These are phyloP conservation scores for Chromoteleia sp. DNA, from an alignment of 2,888 invertebrate genomes.

Conservation along the genomic window DNA sequence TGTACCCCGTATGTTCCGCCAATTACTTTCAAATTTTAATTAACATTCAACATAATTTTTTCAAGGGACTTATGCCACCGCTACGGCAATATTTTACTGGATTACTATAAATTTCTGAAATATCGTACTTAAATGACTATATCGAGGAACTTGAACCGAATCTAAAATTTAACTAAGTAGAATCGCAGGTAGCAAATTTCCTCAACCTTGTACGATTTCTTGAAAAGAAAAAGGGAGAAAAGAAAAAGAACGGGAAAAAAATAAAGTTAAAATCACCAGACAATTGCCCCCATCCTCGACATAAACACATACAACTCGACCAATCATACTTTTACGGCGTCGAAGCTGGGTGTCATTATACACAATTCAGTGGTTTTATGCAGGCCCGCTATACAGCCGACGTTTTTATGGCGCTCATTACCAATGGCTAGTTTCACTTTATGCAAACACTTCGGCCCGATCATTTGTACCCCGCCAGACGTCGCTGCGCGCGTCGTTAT, in stretches of 20 bases:
- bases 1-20: no score
- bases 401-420: conserved; percentile 64
- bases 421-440: conserved; percentile 64
- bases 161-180: not conserved
- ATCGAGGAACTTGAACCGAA: conserved; percentile 18
- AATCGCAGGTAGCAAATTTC: not conserved
- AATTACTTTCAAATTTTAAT: no score
- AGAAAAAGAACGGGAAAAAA: not conserved
- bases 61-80: no score
- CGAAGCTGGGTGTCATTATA: conserved; percentile 63
- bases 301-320: conserved; percentile 54
- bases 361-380: conserved; percentile 68
- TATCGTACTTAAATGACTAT: no score
- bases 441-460: conserved; percentile 56
- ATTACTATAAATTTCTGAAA: no score
- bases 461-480: conserved; percentile 36
- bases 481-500: conserved; percentile 30
- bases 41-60: no score
- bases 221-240: not conserved
- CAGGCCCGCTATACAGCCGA: conserved; percentile 54
- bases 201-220: not conserved
- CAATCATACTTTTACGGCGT: conserved; percentile 65
- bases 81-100: no score
- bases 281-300: conserved; percentile 50
- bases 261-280: conserved; percentile 35